Percentiles rank a stretch among this genome's conserved stretches.
phyloP scores from a whole-genome alignment of 2,113 vertebrate genomes.

The Myiopsitta monachus region DNA sequence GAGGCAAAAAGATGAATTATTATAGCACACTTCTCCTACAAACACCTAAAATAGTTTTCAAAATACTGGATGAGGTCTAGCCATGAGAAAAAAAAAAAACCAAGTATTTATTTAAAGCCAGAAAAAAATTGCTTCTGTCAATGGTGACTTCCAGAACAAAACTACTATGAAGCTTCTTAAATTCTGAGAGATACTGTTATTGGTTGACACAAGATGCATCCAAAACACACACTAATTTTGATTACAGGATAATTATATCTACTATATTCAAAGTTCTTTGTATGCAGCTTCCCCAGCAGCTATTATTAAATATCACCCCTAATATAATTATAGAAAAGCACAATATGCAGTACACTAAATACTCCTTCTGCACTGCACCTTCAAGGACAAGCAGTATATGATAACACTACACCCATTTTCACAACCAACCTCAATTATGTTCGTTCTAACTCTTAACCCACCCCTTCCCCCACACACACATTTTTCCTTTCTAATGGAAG shows the following conservation, averaged over 20 bases:
- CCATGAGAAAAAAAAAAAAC: not conserved
- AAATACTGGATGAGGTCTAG: not conserved
- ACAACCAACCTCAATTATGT: not conserved
- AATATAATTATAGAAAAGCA: not conserved
- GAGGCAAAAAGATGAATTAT: not conserved
- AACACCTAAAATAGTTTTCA: not conserved
- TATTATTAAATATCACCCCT: not conserved
- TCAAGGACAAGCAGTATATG: not conserved
- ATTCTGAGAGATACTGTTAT: not conserved
- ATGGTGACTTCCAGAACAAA: not conserved
- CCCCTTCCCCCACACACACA: fast-evolving
- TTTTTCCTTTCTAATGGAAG: not conserved
- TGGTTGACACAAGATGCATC: not conserved
- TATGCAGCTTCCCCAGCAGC: not conserved
- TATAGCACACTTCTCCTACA: not conserved
- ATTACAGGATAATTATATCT: not conserved
- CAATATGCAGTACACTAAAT: not conserved
- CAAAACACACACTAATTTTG: not conserved
- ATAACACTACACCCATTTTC: not conserved
- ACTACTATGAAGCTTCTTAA: not conserved
- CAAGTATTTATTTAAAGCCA: not conserved
- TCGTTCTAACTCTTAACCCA: not conserved
- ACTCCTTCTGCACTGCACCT: not conserved
- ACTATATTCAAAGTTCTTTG: not conserved
- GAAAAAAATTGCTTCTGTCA: not conserved